Evolutionary conservation across 2,888 invertebrate species (phyloP).

Genomic region (Ornithoptera priamus): DNA sequence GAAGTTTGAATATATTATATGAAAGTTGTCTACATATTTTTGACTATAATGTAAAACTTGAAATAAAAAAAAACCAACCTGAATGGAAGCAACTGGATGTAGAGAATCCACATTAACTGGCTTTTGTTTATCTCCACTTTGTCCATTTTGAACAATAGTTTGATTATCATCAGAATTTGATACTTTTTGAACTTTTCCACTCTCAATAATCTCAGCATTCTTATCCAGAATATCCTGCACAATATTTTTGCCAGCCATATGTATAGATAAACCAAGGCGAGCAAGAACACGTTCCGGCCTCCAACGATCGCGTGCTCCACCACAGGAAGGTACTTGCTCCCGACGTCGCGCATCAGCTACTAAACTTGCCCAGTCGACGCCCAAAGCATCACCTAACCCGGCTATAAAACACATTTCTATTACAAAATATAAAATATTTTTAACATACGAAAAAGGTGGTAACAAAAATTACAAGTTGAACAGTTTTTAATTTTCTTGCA

Average conservation of each 20-base stretch:
- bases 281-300: constrained; percentile 88
- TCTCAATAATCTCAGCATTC: constrained; percentile 51
- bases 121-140: constrained; percentile 42
- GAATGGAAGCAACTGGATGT: constrained; percentile 79
- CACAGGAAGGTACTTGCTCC: constrained; percentile 71
- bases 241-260: constrained; percentile 84
- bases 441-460: not conserved
- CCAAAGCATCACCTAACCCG: constrained; percentile 93
- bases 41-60: not conserved
- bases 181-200: constrained; percentile 42
- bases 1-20: not conserved
- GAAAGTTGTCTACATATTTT: not conserved
- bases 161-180: constrained; percentile 43
- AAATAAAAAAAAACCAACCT: constrained; percentile 46
- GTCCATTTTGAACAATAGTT: constrained; percentile 53
- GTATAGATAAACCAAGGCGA: constrained; percentile 88
- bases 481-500: no score
- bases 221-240: constrained; percentile 63
- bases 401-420: constrained; percentile 46
- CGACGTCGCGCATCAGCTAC: constrained; percentile 86
- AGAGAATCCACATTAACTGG: constrained; percentile 54
- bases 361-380: constrained; percentile 96
- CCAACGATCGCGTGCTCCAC: constrained; percentile 88
- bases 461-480: no score
- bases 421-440: not conserved